These are phyloP conservation scores for Bradysia coprophila DNA, from an alignment of 1,140 invertebrate species.

Conservation along the genomic window DNA sequence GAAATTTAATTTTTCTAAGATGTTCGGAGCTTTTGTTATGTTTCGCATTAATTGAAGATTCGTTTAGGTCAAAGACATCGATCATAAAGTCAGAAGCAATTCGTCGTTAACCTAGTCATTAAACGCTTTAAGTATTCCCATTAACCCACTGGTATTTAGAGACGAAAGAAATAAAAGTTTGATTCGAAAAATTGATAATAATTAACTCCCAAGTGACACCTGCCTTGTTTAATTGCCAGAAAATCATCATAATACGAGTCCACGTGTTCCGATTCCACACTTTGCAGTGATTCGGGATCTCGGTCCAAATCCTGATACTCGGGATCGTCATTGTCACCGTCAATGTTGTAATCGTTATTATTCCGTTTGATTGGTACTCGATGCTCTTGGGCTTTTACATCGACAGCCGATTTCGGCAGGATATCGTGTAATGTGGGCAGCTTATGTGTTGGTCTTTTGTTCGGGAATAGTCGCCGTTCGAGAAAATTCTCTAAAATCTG, in stretches of 20 bases:
- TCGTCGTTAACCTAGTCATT: too few species aligned
- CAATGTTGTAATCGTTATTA: background rate
- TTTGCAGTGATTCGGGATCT: conserved; percentile 31
- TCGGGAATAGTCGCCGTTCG: conserved; percentile 37
- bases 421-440: conserved; percentile 39
- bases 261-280: conserved; percentile 38
- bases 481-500: conserved; percentile 49
- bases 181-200: too few species aligned
- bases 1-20: too few species aligned
- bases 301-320: conserved; percentile 7
- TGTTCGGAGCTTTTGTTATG: too few species aligned
- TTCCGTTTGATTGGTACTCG: conserved; percentile 6
- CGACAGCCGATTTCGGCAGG: conserved; percentile 25
- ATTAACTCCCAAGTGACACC: background rate
- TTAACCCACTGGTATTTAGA: too few species aligned
- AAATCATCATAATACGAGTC: background rate
- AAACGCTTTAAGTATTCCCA: too few species aligned
- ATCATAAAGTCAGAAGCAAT: too few species aligned
- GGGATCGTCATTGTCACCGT: conserved; percentile 15
- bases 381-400: conserved; percentile 5
- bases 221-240: background rate
- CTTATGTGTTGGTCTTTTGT: conserved; percentile 26
- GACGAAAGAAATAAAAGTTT: too few species aligned
- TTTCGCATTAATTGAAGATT: too few species aligned
- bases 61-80: too few species aligned